Conservation (phyloP, 30 jellyfish, hydroid and myxozoan species). For the Clytia hemisphaerica region DNA sequence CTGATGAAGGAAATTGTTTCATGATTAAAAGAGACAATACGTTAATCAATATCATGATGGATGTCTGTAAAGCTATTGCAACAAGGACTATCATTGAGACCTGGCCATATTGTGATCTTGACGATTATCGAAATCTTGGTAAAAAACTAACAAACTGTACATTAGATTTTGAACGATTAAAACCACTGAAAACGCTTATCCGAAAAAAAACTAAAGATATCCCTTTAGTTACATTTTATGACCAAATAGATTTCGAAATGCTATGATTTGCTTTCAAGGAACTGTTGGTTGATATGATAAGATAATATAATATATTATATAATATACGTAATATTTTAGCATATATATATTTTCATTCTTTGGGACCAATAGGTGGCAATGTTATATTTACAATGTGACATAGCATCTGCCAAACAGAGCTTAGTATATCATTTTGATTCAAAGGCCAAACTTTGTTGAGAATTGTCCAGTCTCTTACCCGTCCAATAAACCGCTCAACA, state of each 20-base stretch:
- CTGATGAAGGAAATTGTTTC: background rate
- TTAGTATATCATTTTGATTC: slow-evolving; percentile 15
- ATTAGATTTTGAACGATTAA: background rate
- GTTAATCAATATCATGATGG: background rate
- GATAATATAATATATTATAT: background rate
- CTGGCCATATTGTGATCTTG: slow-evolving; percentile 5
- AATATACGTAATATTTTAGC: background rate
- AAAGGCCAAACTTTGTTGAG: slow-evolving; percentile 38
- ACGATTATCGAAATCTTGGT: background rate
- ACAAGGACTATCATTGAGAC: background rate
- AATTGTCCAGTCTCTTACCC: slow-evolving; percentile 45
- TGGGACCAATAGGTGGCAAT: slow-evolving; percentile 39
- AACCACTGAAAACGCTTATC: background rate
- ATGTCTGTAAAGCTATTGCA: background rate
- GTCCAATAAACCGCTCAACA: slow-evolving; percentile 40
- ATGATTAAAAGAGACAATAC: background rate
- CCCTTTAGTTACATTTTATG: background rate
- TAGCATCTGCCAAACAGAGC: slow-evolving; percentile 32
- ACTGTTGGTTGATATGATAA: background rate
- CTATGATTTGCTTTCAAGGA: background rate
- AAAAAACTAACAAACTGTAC: background rate
- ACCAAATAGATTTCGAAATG: background rate
- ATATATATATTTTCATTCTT: background rate
- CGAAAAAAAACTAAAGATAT: background rate
- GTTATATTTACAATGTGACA: slow-evolving; percentile 29